These are phyloP conservation scores for Petroica traversi DNA, from an alignment of 2,113 vertebrate species.

Conservation along the genomic window DNA sequence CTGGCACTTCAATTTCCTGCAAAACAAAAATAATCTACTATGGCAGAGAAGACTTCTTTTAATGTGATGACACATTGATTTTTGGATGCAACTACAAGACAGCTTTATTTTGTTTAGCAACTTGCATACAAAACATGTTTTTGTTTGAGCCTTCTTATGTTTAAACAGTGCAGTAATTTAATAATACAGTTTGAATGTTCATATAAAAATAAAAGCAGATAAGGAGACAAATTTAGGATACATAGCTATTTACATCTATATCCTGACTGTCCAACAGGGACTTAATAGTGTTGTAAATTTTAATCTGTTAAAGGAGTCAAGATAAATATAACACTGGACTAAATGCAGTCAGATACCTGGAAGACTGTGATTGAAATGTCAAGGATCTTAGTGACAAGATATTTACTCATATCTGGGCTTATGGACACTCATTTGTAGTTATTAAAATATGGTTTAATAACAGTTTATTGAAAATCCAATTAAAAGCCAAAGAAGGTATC, in stretches of 20 bases:
- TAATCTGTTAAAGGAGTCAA: not conserved
- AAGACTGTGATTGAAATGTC: not conserved
- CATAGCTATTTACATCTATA: not conserved
- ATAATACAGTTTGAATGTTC: not conserved
- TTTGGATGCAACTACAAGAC: not conserved
- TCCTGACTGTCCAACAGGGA: not conserved
- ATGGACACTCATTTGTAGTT: not conserved
- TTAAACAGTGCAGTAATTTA: constrained; percentile 16
- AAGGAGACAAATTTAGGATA: not conserved
- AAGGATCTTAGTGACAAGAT: not conserved
- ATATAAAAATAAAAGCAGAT: constrained; percentile 28
- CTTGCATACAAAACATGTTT: not conserved
- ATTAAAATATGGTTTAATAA: not conserved
- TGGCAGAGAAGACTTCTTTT: not conserved
- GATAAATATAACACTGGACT: not conserved
- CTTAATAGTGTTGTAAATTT: not conserved
- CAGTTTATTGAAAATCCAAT: not conserved
- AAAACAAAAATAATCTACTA: not conserved
- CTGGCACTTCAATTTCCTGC: not conserved
- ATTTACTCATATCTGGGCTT: not conserved
- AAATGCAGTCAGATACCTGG: not conserved
- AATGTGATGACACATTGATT: not conserved
- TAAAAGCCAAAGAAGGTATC: not conserved
- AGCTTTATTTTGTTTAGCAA: constrained; percentile 27
- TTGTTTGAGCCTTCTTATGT: not conserved